Base-by-base conservation (phyloP, 2,888 invertebrate genomes). In the Diaphora mendica region DNA sequence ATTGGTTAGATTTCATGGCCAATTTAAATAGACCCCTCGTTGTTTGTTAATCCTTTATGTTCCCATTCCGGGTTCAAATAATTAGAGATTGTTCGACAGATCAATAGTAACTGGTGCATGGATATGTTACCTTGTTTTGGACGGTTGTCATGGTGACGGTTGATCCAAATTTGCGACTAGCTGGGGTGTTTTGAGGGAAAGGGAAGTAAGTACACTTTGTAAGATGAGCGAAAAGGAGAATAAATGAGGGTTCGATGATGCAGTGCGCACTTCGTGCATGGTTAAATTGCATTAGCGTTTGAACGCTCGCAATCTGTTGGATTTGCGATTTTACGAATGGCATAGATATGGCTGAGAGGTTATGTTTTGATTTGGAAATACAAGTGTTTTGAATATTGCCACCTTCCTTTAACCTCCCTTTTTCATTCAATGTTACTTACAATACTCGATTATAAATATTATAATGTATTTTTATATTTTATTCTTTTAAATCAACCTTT, bases 211-310 rank as follows among this genome's bases (percentile, higher is more conserved):
- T 71, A 82, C 77, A 77, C 39, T 33, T 55, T 75, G 59, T 13
- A 23, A 51, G 74, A 74, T 74, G 76, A 62, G 83, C 73, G 82
- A 91, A 74, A 84, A 88, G 79, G 91, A 91, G 33, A 70, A 67
- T 59, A 39, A 72, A 80, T 82, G 84, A 82, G 89, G 93, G 91
- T 91, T 87, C 88, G 86, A 86, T 87, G 88, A 88, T 93, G 91
- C 92, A 93, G 84, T 89, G 90, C 88, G 88, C 90, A 91, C 88
- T 87, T 85, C 86, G 82, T 88, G 91, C 88, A 89, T 86, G 88
- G 89, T 87, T 90, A 92, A 94, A 94, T 94, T 95, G 93, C 92
- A 94, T 94, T 94, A 92, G 88, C 76, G 73, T 80, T 73, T 30
- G 85, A 74, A 64, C 71, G 73, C 39, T 76, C 39, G 73, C 81